Conservation (phyloP, 2,888 invertebrate species). For the Pammene fasciana region DNA sequence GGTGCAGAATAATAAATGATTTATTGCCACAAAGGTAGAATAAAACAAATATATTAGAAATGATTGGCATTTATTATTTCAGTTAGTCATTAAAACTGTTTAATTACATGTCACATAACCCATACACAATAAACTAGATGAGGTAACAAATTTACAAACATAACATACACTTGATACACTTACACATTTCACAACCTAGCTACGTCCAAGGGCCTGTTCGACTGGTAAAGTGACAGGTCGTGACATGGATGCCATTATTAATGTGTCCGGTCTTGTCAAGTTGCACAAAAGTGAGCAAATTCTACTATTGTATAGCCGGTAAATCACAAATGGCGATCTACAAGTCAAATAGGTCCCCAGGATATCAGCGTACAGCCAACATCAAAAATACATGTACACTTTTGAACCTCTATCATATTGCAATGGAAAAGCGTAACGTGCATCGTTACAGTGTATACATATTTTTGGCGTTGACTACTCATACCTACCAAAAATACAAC, state of each 20-base stretch:
- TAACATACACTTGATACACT: conserved; percentile 1
- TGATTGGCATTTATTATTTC: neutral
- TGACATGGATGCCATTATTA: neutral
- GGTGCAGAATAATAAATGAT: too few relatives aligned
- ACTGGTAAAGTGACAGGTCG: neutral
- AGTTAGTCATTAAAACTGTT: conserved; percentile 4
- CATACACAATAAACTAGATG: conserved; percentile 31
- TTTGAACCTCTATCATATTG: too few relatives aligned
- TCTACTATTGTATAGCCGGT: too few relatives aligned
- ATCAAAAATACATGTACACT: too few relatives aligned
- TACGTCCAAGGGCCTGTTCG: neutral
- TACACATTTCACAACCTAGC: neutral
- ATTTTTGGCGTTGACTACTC: too few relatives aligned
- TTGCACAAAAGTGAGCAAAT: too few relatives aligned
- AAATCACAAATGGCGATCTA: too few relatives aligned
- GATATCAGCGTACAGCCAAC: too few relatives aligned
- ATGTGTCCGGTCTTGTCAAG: neutral
- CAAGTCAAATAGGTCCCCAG: too few relatives aligned
- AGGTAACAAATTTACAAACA: conserved; percentile 24
- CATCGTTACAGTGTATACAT: too few relatives aligned
- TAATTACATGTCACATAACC: conserved; percentile 25
- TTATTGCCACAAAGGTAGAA: neutral
- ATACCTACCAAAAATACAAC: too few relatives aligned
- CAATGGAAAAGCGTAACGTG: too few relatives aligned
- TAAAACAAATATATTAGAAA: neutral